A percentile compares a stretch with the other conserved stretches of the same genome.
These are phyloP conservation scores for Chrysolina haemoptera DNA, from an alignment of 2,888 invertebrate species.

Conservation along the genomic window DNA sequence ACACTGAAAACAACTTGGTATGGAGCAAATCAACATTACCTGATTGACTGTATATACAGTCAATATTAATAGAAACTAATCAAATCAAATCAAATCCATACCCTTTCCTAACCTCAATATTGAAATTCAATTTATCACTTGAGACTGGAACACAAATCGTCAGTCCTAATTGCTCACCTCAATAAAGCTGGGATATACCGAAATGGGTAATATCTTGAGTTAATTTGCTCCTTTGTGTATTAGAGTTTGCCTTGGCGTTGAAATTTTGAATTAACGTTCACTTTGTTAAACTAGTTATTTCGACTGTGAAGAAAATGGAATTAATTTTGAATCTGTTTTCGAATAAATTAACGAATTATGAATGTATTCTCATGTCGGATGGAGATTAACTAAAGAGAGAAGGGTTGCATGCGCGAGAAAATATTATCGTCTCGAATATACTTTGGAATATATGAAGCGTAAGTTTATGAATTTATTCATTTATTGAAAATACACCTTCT, in stretches of 20 bases:
- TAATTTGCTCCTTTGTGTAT: constrained; percentile 40
- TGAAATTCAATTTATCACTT: constrained; percentile 8
- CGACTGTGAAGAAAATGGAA: constrained; percentile 28
- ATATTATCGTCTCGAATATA: too few species aligned
- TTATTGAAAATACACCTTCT: too few species aligned
- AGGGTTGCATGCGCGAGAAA: too few species aligned
- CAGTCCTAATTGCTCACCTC: constrained; percentile 30
- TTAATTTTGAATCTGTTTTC: constrained; percentile 18
- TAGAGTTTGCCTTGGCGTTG: constrained; percentile 31
- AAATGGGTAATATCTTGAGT: constrained; percentile 39
- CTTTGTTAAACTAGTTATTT: constrained; percentile 29
- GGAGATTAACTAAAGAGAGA: neutral
- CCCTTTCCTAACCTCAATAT: neutral
- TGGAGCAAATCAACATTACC: neutral
- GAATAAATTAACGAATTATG: neutral
- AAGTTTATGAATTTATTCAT: too few species aligned
- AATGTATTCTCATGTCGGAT: neutral
- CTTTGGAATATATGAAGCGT: too few species aligned
- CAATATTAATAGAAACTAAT: neutral
- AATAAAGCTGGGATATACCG: constrained; percentile 26
- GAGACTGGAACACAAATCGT: constrained; percentile 11
- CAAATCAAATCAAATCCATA: constrained; percentile 1
- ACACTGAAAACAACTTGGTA: neutral
- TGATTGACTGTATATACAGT: neutral
- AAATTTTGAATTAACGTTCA: constrained; percentile 41